Base-by-base conservation (phyloP, 2,888 invertebrate genomes). In the Amblyjoppa fuscipennis region DNA sequence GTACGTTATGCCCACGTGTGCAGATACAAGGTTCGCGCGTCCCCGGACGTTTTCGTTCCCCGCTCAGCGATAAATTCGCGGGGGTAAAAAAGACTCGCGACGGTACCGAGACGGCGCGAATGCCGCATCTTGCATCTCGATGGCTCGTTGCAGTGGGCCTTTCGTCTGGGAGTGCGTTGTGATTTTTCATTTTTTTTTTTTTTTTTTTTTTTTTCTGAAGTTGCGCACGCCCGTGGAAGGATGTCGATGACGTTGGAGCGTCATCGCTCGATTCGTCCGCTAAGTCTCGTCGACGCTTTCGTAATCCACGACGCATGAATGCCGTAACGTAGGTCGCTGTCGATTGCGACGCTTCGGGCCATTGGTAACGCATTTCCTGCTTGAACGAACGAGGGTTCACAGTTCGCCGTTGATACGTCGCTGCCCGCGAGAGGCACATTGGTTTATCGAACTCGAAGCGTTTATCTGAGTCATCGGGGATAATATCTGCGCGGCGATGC, bases 211-310 rank as follows among this genome's bases (percentile, higher is more conserved):
- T 45, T 45, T 45, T 45, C 13, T 13, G 2, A 45, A 34, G 7
- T 16, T 34, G 78, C 70, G 34, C 20, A 69, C 41, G 68, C 68
- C 68, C 68, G 69, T 61, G 70, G 53, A 71, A 51, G 70, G 70
- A 79, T 51, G 70, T 79, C 71, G 64, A 79, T 79, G 64, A 71
- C 79, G 79, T 61, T 74, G 53, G 45, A 41, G 34, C 31, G 71
- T 71, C 49, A 71, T 79, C 79, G 79, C 64, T 64, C 71, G 38
- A 71, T 79, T 49, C 51, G 64, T 79, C 70, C 20, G 70, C 61
- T 16, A 11, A 73, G 73, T 41, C 20, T 34, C n/a, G 51, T 71
- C 53, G 51, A 20, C 25, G 38, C 25, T 76, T 69, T 68, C 41
- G 49, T 69, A 78, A 78, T 59, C 5, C 25, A 59, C 11, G 0